phyloP scores from a whole-genome alignment of 1,140 invertebrate genomes.

The Ectropis grisescens region DNA sequence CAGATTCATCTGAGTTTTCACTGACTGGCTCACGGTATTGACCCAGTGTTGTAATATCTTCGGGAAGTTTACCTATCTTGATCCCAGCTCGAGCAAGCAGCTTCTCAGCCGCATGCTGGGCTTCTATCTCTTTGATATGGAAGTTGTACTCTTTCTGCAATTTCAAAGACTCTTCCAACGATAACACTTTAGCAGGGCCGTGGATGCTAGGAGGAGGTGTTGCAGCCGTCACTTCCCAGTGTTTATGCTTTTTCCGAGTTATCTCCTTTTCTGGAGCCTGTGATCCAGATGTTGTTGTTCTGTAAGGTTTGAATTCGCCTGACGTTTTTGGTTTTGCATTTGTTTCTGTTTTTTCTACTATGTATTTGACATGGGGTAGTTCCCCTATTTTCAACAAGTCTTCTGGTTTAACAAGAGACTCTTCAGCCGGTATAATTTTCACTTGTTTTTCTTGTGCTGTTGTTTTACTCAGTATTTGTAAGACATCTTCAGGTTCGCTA shows the following conservation, averaged over 20 bases:
- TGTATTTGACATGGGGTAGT: slow-evolving; percentile 71
- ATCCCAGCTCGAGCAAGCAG: slow-evolving; percentile 26
- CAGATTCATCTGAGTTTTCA: slow-evolving; percentile 40
- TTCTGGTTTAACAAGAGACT: slow-evolving; percentile 72
- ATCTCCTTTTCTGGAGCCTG: slow-evolving; percentile 76
- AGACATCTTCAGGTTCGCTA: slow-evolving; percentile 73
- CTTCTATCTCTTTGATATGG: slow-evolving; percentile 51
- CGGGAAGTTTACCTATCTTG: slow-evolving; percentile 37
- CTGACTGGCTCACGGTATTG: slow-evolving; percentile 39
- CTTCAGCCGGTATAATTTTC: slow-evolving; percentile 65
- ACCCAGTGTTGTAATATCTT: slow-evolving; percentile 33
- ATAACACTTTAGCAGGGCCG: slow-evolving; percentile 69
- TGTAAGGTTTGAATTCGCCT: slow-evolving; percentile 74
- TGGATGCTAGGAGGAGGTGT: slow-evolving; percentile 74
- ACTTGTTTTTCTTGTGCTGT: slow-evolving; percentile 73
- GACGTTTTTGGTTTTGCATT: slow-evolving; percentile 35
- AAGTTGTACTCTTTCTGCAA: slow-evolving; percentile 66
- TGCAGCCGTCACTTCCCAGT: slow-evolving; percentile 80
- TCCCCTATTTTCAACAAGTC: slow-evolving; percentile 74
- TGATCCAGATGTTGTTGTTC: slow-evolving; percentile 74
- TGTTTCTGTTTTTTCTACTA: slow-evolving; percentile 72
- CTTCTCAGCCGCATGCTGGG: slow-evolving; percentile 51
- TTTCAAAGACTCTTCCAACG: slow-evolving; percentile 71
- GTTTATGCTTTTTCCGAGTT: slow-evolving; percentile 68
- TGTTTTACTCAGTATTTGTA: slow-evolving; percentile 76